phyloP scores from a whole-genome alignment of 2,113 vertebrate genomes.

The Emberiza fucata region DNA sequence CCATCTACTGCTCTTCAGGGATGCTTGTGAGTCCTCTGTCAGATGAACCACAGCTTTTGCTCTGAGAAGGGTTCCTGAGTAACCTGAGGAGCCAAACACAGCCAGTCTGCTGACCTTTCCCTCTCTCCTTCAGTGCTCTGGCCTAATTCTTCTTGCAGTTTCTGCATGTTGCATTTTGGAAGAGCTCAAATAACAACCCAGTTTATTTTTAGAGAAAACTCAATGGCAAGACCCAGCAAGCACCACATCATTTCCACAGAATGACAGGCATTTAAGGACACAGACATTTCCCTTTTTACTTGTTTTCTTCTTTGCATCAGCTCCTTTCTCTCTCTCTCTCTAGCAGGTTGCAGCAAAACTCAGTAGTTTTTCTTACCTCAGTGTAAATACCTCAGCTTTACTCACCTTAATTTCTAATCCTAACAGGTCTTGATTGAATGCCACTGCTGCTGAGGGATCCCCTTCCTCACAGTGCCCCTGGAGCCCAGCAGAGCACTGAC shows the following conservation, averaged over 20 bases:
- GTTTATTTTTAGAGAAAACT: slow-evolving; percentile 53
- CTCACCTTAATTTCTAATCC: background rate
- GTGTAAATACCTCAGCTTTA: background rate
- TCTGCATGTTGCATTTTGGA: slow-evolving; percentile 23
- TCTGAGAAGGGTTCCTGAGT: background rate
- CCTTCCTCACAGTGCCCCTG: background rate
- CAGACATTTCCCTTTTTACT: background rate
- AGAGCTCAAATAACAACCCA: slow-evolving; percentile 5
- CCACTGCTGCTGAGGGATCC: background rate
- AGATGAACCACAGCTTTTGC: background rate
- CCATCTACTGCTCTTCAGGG: background rate
- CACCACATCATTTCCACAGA: slow-evolving; percentile 4
- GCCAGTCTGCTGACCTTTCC: background rate
- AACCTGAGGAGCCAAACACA: background rate
- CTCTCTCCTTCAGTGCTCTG: background rate
- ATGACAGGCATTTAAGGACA: background rate
- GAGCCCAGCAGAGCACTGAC: background rate
- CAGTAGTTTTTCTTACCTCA: background rate
- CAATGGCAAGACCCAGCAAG: background rate
- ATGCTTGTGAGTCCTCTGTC: background rate
- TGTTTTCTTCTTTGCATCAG: background rate
- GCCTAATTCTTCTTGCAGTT: slow-evolving; percentile 21
- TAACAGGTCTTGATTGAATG: background rate
- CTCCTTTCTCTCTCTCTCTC: background rate
- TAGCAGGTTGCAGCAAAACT: background rate